Evolutionary conservation across 1,140 invertebrate genomes (phyloP), one percentile per base, ranked within the genome.

Genomic region (Epicauta chinensis): DNA sequence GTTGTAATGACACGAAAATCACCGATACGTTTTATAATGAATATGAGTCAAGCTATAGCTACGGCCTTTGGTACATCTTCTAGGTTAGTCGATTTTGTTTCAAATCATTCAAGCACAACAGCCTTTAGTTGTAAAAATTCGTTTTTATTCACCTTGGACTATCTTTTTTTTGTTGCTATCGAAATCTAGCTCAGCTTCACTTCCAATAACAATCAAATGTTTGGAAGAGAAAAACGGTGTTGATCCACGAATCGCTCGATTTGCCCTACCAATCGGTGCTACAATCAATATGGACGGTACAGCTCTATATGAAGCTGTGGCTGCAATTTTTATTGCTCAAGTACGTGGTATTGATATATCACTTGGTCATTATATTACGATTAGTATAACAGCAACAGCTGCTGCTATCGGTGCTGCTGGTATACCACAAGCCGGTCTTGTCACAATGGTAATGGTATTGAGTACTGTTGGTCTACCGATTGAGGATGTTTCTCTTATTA

Each of bases 391-490:
- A 2, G 84, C 89, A n/a, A 91, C 87, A 7, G 81, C 87, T 35
- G 90, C 90, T 2, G 87, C 86, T 62, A 91, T 93, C 57, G 91
- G 91, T 30, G 89, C 90, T n/a, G 90, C 91, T 17, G 87, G 89
- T 44, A 90, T 93, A 45, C 91, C 91, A 1, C 86, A 91, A 65
- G 89, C 89, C 23, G 84, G 83, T 44, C 66, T 89, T 30, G 86
- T 92, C 6, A 91, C 88, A 9, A 87, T 92, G 86, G 82, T 91
- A 14, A 89, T 93, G 77, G 89, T 93, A 2, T 67, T 93, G 51
- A 86, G 88, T 50, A 86, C 88, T 2, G 81, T 92, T 29, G 87
- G 87, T 12, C 77, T 93, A 46, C 86, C 89, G 14, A 81, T 85
- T 7, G 83, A 87, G 58, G 87, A 92, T 60, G 82, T 91, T n/a